Percentiles rank a stretch among this genome's conserved stretches.
phyloP scores from a whole-genome alignment of 2,797 vertebrate species.

The Siniperca undulata region DNA sequence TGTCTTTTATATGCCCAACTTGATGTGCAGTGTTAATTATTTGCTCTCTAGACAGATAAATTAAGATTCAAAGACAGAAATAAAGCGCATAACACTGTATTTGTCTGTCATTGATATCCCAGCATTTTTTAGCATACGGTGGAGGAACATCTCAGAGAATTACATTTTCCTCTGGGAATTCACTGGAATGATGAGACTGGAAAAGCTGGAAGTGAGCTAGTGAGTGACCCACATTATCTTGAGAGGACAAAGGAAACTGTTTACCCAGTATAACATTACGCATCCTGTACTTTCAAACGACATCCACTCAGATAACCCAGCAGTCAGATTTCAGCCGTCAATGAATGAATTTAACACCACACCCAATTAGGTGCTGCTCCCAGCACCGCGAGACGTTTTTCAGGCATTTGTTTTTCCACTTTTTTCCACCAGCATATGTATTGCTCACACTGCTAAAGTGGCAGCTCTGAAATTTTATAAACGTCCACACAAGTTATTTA shows the following conservation, averaged over 20 bases:
- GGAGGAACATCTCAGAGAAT: slow-evolving; percentile 38
- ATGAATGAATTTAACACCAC: slow-evolving; percentile 54
- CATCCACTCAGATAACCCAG: slow-evolving; percentile 5
- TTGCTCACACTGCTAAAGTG: slow-evolving; percentile 53
- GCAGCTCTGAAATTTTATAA: slow-evolving; percentile 25
- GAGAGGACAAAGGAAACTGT: slow-evolving; percentile 17
- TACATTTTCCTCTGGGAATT: slow-evolving; percentile 53
- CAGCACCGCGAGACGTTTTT: slow-evolving; percentile 62
- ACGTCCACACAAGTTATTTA: background rate
- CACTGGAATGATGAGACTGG: slow-evolving; percentile 51
- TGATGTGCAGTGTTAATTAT: background rate
- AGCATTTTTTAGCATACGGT: slow-evolving; percentile 13
- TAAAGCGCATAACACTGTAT: background rate
- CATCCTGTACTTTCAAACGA: background rate
- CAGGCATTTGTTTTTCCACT: slow-evolving; percentile 68
- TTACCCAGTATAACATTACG: slow-evolving; percentile 10
- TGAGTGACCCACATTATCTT: slow-evolving; percentile 13
- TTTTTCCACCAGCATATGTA: slow-evolving; percentile 72
- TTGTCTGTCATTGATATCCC: background rate
- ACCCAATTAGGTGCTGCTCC: slow-evolving; percentile 54
- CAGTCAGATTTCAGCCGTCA: slow-evolving; percentile 27
- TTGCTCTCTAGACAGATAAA: background rate
- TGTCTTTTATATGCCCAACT: background rate
- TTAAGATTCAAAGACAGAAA: slow-evolving; percentile 4
- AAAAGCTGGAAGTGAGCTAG: slow-evolving; percentile 43